Evolutionary conservation across 1,140 invertebrate genomes (phyloP).

Genomic region (Drosophila quadrilineata): DNA sequence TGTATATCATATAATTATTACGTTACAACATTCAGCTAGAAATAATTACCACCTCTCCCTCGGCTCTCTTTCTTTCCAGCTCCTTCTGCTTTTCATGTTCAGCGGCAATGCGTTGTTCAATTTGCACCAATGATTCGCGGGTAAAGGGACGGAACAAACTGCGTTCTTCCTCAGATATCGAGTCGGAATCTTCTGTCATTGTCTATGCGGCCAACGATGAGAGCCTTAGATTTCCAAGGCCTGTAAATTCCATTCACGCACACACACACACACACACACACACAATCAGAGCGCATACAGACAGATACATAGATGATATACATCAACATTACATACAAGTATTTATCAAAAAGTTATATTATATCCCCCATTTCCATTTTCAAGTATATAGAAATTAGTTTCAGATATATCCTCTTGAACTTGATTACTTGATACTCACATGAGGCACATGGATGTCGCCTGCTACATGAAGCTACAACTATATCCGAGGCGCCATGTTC

Average conservation of each 20-base stretch:
- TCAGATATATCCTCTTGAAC: not conserved
- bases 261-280: conserved; percentile 4
- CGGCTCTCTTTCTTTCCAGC: conserved; percentile 96
- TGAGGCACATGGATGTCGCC: conserved; percentile 82
- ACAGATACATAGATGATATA: not conserved
- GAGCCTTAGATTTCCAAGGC: conserved; percentile 82
- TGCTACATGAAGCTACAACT: conserved; percentile 81
- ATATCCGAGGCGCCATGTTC: conserved; percentile 82
- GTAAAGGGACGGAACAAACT: conserved; percentile 98
- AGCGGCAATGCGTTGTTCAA: conserved; percentile 95
- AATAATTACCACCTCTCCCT: conserved; percentile 90
- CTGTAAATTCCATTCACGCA: conserved; percentile 32
- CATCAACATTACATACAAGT: conserved; percentile 4
- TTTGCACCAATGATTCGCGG: conserved; percentile 95
- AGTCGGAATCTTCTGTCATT: conserved; percentile 95
- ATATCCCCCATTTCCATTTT: too few species aligned
- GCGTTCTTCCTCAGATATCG: conserved; percentile 95
- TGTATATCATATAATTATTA: not conserved
- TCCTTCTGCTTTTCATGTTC: conserved; percentile 97
- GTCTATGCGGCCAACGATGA: conserved; percentile 83
- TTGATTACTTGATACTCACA: conserved; percentile 60
- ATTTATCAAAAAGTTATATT: too few species aligned
- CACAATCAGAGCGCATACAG: not conserved
- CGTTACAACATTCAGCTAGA: conserved; percentile 68
- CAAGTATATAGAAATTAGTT: not conserved